Evolutionary conservation across 2,888 invertebrate species (phyloP).

Genomic region (Phyto melanocephala): DNA sequence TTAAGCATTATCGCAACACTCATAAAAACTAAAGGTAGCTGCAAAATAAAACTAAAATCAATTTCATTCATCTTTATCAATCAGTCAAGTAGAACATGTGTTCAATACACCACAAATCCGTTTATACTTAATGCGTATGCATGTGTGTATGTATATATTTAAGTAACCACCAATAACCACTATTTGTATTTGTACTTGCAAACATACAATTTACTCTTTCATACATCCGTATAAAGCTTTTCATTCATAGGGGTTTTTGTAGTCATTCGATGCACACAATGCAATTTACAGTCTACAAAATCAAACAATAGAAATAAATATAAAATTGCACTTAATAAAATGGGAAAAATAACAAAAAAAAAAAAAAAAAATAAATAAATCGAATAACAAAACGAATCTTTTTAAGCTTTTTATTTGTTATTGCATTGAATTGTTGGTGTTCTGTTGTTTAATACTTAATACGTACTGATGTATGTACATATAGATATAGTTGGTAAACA

Average conservation of each 20-base stretch:
- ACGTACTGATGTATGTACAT: too few relatives aligned
- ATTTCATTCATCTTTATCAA: conserved; percentile 43
- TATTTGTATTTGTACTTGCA: neutral
- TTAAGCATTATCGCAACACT: neutral
- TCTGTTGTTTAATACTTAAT: too few relatives aligned
- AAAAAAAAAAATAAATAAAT: too few relatives aligned
- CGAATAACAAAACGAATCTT: too few relatives aligned
- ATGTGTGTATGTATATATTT: neutral
- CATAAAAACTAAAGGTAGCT: neutral
- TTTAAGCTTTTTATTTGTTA: too few relatives aligned
- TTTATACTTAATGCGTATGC: conserved; percentile 9
- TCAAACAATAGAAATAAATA: conserved; percentile 34
- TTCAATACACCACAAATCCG: conserved; percentile 54
- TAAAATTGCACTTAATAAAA: conserved; percentile 28
- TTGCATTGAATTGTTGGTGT: too few relatives aligned
- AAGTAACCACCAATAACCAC: neutral
- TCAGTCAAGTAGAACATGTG: conserved; percentile 55
- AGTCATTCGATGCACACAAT: neutral
- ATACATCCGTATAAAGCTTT: neutral
- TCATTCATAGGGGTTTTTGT: neutral
- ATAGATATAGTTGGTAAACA: too few relatives aligned
- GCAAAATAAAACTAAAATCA: neutral
- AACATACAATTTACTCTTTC: conserved; percentile 15
- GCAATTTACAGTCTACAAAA: conserved; percentile 16
- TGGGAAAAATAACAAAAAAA: neutral